Evolutionary conservation across 2,797 vertebrate genomes (phyloP).

Genomic region (Varecia variegata): DNA sequence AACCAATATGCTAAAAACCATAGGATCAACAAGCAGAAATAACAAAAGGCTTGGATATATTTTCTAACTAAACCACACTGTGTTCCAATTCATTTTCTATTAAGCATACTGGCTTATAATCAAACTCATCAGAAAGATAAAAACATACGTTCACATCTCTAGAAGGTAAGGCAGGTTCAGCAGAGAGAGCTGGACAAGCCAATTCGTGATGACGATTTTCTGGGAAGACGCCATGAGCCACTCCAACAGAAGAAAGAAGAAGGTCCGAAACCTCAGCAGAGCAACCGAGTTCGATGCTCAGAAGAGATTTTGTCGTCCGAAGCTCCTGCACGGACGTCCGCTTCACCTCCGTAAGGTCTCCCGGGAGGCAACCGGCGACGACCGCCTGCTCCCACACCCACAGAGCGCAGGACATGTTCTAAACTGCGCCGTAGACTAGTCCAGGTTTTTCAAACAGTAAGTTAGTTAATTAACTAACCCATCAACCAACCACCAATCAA

Average conservation of each 20-base stretch:
- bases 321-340: rapidly evolving
- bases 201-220: rapidly evolving
- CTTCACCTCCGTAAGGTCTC: too few relatives aligned
- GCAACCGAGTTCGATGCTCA: not conserved
- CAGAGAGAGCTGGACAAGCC: too few relatives aligned
- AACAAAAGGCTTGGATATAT: not conserved
- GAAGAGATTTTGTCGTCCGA: not conserved
- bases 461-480: not conserved
- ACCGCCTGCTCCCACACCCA: not conserved
- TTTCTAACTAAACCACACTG: not conserved
- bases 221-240: not conserved
- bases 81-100: not conserved
- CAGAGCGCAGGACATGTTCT: rapidly evolving
- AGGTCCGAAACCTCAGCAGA: rapidly evolving
- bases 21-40: not conserved
- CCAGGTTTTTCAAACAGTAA: not conserved
- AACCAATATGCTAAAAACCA: not conserved
- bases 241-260: too few relatives aligned
- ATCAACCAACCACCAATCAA: not conserved
- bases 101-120: too few relatives aligned
- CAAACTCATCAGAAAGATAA: not conserved
- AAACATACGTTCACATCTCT: too few relatives aligned
- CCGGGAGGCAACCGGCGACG: not conserved
- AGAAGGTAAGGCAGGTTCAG: rapidly evolving
- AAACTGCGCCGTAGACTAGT: not conserved